Percentiles rank a stretch among this genome's conserved stretches.
Conservation (phyloP, 2,113 vertebrate species). For the Ranitomeya variabilis region DNA sequence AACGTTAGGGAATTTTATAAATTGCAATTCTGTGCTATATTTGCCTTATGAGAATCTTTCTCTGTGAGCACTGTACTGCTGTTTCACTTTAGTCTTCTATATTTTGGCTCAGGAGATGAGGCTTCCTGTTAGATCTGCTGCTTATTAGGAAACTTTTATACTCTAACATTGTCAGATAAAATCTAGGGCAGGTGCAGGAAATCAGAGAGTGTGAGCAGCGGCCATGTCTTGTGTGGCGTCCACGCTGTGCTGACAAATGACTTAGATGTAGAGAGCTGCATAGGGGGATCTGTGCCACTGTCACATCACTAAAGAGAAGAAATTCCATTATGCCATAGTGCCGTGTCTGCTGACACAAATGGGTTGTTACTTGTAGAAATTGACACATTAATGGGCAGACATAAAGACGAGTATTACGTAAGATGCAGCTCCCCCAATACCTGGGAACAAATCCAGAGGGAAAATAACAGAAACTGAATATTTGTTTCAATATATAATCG, state of each 20-base stretch:
- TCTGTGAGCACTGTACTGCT: background rate
- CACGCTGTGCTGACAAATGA: conserved; percentile 37
- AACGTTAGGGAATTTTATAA: too few relatives aligned
- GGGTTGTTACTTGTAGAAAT: background rate
- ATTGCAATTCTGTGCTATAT: background rate
- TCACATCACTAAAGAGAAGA: conserved; percentile 4
- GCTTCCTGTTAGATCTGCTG: background rate
- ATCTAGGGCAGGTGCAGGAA: conserved; percentile 24
- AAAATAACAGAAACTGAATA: background rate
- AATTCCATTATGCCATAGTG: background rate
- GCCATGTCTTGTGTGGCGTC: background rate
- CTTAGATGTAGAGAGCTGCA: background rate
- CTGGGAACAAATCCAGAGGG: background rate
- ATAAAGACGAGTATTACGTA: background rate
- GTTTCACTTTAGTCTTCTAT: background rate
- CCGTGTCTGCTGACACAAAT: background rate
- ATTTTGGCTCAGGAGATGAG: background rate
- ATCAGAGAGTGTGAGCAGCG: background rate
- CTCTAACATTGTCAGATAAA: conserved; percentile 12
- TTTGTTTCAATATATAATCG: background rate
- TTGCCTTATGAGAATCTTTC: background rate
- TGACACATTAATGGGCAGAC: background rate
- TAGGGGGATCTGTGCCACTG: background rate
- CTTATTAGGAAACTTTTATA: conserved; percentile 27
- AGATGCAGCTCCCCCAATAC: background rate